These are phyloP conservation scores for Isotomurus palustris DNA, from an alignment of 2,888 invertebrate genomes.

Conservation along the genomic window DNA sequence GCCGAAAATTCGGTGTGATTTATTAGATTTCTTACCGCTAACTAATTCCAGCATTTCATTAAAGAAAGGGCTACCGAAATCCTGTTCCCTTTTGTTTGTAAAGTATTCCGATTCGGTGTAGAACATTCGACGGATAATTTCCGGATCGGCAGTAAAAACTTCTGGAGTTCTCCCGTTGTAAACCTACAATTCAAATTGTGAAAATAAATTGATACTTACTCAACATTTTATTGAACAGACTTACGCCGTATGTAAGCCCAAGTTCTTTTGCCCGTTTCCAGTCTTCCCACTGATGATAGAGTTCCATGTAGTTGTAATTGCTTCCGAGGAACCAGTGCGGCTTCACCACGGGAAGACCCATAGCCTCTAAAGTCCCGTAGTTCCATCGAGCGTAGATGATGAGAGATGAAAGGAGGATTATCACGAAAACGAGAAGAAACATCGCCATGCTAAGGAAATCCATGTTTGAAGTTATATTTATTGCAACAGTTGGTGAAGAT, in stretches of 20 bases:
- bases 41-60: conserved; percentile 32
- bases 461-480: no score
- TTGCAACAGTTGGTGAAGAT: no score
- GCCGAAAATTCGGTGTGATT: no score
- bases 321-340: conserved; percentile 10
- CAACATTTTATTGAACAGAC: no score
- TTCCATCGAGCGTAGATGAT: conserved; percentile 16
- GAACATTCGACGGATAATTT: conserved; percentile 25
- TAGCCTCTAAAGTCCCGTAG: conserved; percentile 5
- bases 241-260: not conserved
- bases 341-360: conserved; percentile 2
- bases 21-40: conserved; percentile 18
- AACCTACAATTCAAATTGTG: no score
- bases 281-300: not conserved
- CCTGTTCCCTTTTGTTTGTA: conserved; percentile 16
- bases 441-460: no score
- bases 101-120: conserved; percentile 35
- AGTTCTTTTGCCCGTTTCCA: not conserved
- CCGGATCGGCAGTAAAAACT: conserved; percentile 23
- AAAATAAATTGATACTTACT: no score
- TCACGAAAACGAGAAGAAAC: not conserved
- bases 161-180: conserved; percentile 28
- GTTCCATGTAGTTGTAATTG: not conserved
- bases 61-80: conserved; percentile 21
- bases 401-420: not conserved